These are phyloP conservation scores for Lysiphlebus fabarum DNA, from an alignment of 1,140 invertebrate genomes.

Conservation along the genomic window DNA sequence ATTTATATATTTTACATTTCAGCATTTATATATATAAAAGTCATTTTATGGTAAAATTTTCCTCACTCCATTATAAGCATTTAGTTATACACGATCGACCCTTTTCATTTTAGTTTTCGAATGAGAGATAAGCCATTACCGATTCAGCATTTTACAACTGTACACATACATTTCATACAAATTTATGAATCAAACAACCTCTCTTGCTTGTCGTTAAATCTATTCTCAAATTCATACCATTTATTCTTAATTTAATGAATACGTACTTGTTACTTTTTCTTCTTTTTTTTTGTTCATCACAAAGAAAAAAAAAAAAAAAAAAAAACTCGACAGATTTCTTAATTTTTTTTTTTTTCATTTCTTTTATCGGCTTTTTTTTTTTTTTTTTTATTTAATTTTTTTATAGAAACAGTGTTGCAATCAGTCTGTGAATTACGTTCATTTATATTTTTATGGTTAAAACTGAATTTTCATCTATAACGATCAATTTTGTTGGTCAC, in stretches of 20 bases:
- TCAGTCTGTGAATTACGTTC: too few relatives aligned
- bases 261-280: constrained; percentile 17
- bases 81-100: constrained; percentile 6
- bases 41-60: too few relatives aligned
- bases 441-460: too few relatives aligned
- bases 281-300: constrained; percentile 15
- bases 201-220: too few relatives aligned
- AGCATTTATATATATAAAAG: too few relatives aligned
- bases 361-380: constrained; percentile 2
- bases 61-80: too few relatives aligned
- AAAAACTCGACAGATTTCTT: constrained; percentile 1
- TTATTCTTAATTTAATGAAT: constrained; percentile 15
- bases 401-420: too few relatives aligned
- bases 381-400: constrained; percentile 6
- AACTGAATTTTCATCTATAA: too few relatives aligned
- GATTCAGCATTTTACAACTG: constrained; percentile 21
- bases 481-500: too few relatives aligned
- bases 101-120: neutral
- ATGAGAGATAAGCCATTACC: constrained; percentile 23
- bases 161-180: constrained; percentile 10
- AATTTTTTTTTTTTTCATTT: constrained; percentile 3
- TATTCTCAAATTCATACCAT: too few relatives aligned
- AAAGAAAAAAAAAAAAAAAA: too few relatives aligned
- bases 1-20: too few relatives aligned
- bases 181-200: constrained; percentile 10